These are phyloP conservation scores for Rhinogobius similis DNA, from an alignment of 2,113 vertebrate species.

Conservation along the genomic window DNA sequence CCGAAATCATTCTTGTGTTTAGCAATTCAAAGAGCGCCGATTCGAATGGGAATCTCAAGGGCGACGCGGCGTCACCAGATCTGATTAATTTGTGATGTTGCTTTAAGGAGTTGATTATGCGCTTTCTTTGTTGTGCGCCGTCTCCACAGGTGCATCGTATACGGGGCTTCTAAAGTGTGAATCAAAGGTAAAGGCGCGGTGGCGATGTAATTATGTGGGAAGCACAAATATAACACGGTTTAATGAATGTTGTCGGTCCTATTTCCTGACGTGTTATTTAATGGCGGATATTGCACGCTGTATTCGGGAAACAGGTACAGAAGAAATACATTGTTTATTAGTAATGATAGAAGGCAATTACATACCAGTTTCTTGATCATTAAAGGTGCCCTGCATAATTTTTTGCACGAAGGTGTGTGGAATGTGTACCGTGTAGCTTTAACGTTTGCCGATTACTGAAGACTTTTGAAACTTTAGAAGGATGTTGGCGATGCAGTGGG, in stretches of 20 bases:
- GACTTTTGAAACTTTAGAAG: too few relatives aligned
- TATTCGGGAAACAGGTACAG: neutral
- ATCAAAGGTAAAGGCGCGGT: neutral
- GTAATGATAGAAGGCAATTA: too few relatives aligned
- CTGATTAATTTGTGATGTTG: slow-evolving; percentile 45
- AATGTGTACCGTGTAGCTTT: too few relatives aligned
- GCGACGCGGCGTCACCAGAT: slow-evolving; percentile 14
- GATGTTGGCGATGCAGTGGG: too few relatives aligned
- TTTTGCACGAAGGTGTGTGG: too few relatives aligned
- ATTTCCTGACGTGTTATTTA: neutral
- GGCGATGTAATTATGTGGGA: slow-evolving; percentile 1
- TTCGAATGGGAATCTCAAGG: slow-evolving; percentile 65
- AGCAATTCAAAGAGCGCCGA: slow-evolving; percentile 60
- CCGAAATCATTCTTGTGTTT: slow-evolving; percentile 41
- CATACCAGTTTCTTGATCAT: too few relatives aligned
- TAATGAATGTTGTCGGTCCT: neutral
- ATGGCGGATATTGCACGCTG: neutral
- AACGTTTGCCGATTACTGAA: too few relatives aligned
- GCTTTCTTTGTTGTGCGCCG: slow-evolving; percentile 43
- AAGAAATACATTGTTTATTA: neutral
- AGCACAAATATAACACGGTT: neutral
- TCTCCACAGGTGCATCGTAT: slow-evolving; percentile 25
- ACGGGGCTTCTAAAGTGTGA: neutral
- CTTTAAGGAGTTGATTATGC: slow-evolving; percentile 44
- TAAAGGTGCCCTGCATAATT: too few relatives aligned